These are phyloP conservation scores for Lytechinus variegatus DNA, from an alignment of 35 echinoderm and acorn worm species.

Conservation along the genomic window DNA sequence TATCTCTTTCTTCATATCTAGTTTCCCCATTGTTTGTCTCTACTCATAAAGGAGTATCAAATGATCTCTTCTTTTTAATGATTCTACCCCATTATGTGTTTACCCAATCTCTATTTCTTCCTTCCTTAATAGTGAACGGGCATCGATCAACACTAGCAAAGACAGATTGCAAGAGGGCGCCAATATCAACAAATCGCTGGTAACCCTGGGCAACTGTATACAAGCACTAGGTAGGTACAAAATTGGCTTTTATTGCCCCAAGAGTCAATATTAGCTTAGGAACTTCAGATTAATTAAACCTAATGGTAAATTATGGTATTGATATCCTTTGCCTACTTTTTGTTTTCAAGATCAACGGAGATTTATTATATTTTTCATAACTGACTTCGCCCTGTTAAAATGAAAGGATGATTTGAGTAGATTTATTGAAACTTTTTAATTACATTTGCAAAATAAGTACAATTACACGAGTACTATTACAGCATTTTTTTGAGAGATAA, in stretches of 20 bases:
- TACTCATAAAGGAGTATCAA: neutral
- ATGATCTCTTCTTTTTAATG: neutral
- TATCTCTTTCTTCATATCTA: too few species aligned
- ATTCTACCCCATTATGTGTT: neutral
- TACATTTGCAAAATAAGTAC: too few species aligned
- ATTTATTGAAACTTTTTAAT: too few species aligned
- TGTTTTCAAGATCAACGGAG: neutral
- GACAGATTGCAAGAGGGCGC: conserved; percentile 90
- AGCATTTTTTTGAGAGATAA: too few species aligned
- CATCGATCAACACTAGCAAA: conserved; percentile 84
- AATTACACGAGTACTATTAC: too few species aligned
- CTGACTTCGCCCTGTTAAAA: too few species aligned
- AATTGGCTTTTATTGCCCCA: neutral
- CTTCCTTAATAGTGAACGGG: conserved; percentile 74
- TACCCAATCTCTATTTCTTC: neutral
- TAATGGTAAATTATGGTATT: neutral
- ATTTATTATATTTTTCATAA: neutral
- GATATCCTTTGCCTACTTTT: neutral
- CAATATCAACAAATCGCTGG: conserved; percentile 96
- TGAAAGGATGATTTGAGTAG: too few species aligned
- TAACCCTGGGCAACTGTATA: conserved; percentile 95
- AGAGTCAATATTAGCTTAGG: neutral
- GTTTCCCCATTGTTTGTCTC: neutral
- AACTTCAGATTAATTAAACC: conserved; percentile 7
- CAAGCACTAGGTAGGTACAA: conserved; percentile 87